Evolutionary conservation across 2,888 invertebrate genomes (phyloP).

Genomic region (Bellardia bayeri): DNA sequence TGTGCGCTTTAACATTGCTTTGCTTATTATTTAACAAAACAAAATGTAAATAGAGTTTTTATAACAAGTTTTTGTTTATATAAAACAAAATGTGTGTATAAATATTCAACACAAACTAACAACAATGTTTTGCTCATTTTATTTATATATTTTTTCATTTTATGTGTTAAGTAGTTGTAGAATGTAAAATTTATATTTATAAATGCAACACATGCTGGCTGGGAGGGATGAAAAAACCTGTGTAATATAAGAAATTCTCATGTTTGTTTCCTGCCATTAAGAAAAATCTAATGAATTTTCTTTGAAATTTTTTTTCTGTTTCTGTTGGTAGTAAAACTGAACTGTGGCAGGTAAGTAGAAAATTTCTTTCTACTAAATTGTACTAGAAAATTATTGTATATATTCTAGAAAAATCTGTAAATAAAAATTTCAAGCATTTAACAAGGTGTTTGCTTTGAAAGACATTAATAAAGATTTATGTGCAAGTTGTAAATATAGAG

Average conservation of each 20-base stretch:
- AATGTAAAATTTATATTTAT: conserved; percentile 15
- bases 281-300: conserved; percentile 20
- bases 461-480: conserved; percentile 47
- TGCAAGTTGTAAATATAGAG: background rate
- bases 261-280: background rate
- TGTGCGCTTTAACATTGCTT: background rate
- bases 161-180: background rate
- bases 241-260: background rate
- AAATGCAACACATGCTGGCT: conserved; percentile 32
- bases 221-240: background rate
- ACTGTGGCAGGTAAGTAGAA: background rate
- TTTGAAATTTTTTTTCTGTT: background rate
- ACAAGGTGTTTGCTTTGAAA: conserved; percentile 28
- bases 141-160: background rate
- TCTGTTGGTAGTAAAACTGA: background rate
- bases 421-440: background rate
- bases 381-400: background rate
- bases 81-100: background rate
- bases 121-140: background rate
- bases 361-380: too few species aligned
- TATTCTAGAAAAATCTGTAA: background rate
- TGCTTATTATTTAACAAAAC: background rate
- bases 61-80: background rate
- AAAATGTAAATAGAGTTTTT: background rate
- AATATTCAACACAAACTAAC: background rate